A percentile compares a stretch with the other conserved stretches of the same genome.
Conservation (phyloP, 2,797 vertebrate genomes). For the Hephaestus fuliginosus region DNA sequence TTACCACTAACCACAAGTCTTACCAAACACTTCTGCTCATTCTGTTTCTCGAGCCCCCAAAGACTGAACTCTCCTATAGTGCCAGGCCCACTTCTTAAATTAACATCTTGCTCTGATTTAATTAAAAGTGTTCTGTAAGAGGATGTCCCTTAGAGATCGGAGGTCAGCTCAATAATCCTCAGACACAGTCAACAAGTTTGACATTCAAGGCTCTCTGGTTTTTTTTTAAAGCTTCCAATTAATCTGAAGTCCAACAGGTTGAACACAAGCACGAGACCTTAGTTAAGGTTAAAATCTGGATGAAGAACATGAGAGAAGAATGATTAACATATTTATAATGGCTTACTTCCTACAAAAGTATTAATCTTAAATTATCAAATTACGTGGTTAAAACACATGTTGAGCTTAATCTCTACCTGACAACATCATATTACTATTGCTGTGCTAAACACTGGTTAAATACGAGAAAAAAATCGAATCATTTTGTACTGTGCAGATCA, state of each 20-base stretch:
- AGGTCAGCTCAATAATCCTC: slow-evolving; percentile 75
- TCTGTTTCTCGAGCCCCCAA: slow-evolving; percentile 25
- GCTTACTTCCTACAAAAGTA: background rate
- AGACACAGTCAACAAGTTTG: slow-evolving; percentile 71
- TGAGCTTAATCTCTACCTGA: background rate
- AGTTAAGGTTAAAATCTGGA: background rate
- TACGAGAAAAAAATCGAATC: too few species aligned
- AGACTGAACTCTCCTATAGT: slow-evolving; percentile 37
- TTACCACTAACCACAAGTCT: background rate
- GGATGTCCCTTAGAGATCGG: slow-evolving; percentile 64
- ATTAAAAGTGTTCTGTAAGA: slow-evolving; percentile 68
- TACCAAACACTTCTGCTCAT: slow-evolving; percentile 20
- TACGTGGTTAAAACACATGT: background rate
- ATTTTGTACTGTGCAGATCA: background rate
- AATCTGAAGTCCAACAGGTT: slow-evolving; percentile 59
- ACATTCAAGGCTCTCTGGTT: slow-evolving; percentile 30
- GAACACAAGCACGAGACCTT: background rate
- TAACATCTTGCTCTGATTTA: slow-evolving; percentile 66
- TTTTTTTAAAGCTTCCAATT: slow-evolving; percentile 43
- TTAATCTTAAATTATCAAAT: background rate
- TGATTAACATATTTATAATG: background rate
- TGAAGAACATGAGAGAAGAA: background rate
- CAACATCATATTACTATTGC: background rate
- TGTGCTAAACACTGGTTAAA: background rate
- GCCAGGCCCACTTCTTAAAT: slow-evolving; percentile 56